Conservation (phyloP, 2,113 vertebrate species). For the Oreotrochilus melanogaster region DNA sequence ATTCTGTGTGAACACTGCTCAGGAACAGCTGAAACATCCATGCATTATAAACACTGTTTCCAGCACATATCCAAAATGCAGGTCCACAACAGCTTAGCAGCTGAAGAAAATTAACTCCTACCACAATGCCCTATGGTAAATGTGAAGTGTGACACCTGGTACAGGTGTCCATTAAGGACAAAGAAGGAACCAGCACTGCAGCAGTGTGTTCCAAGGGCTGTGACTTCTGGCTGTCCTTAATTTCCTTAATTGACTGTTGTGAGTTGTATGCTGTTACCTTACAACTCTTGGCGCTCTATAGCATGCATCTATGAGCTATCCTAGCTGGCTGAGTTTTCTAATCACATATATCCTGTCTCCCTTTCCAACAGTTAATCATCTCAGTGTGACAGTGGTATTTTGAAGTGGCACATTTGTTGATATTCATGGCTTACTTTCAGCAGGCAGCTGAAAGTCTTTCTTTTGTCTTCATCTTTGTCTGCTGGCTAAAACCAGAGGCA, state of each 20-base stretch:
- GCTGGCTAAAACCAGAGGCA: background rate
- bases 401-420: background rate
- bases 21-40: too few species aligned
- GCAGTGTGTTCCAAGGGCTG: rapidly evolving
- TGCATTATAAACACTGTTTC: background rate
- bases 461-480: background rate
- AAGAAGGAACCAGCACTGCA: background rate
- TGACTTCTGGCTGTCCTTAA: background rate
- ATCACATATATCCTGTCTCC: background rate
- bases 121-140: background rate
- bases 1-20: background rate
- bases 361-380: background rate
- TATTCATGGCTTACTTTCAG: background rate
- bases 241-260: background rate
- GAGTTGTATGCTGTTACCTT: background rate
- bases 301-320: background rate
- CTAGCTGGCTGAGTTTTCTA: background rate
- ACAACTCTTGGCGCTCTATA: background rate
- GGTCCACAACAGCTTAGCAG: background rate
- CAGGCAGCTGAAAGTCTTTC: background rate
- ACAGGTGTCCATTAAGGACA: background rate
- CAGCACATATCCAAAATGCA: background rate
- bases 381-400: rapidly evolving
- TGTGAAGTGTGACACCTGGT: background rate
- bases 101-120: background rate